phyloP scores from a whole-genome alignment of 2,113 vertebrate genomes.

The Tauraco erythrolophus region DNA sequence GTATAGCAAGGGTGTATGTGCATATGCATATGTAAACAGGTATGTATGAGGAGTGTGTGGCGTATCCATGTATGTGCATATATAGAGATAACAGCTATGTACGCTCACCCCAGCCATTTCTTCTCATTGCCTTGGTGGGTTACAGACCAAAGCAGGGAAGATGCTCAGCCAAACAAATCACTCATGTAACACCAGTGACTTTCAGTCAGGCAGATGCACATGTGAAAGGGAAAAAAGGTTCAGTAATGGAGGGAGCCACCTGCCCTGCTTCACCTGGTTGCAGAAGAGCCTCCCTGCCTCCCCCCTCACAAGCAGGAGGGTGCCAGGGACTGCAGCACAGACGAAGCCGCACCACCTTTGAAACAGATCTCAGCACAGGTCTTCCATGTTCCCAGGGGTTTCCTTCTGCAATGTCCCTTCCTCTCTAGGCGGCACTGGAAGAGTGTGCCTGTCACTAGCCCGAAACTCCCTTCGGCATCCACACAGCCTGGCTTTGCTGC shows the following conservation, averaged over 20 bases:
- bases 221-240: neutral
- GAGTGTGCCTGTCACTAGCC: accelerated
- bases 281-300: neutral
- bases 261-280: neutral
- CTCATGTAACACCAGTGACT: neutral
- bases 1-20: no score
- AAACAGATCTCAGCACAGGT: neutral
- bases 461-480: neutral
- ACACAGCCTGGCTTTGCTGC: neutral
- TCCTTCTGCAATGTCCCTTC: neutral
- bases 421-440: neutral
- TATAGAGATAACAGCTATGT: neutral
- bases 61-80: accelerated
- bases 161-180: neutral
- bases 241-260: neutral
- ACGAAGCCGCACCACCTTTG: neutral
- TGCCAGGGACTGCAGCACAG: accelerated
- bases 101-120: neutral
- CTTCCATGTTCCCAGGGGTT: neutral
- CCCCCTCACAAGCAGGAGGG: neutral
- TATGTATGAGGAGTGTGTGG: neutral
- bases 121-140: neutral
- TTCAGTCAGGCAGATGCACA: neutral
- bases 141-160: neutral
- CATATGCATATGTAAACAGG: accelerated